Conservation (phyloP, 2,888 invertebrate species). For the Andrena dorsata region DNA sequence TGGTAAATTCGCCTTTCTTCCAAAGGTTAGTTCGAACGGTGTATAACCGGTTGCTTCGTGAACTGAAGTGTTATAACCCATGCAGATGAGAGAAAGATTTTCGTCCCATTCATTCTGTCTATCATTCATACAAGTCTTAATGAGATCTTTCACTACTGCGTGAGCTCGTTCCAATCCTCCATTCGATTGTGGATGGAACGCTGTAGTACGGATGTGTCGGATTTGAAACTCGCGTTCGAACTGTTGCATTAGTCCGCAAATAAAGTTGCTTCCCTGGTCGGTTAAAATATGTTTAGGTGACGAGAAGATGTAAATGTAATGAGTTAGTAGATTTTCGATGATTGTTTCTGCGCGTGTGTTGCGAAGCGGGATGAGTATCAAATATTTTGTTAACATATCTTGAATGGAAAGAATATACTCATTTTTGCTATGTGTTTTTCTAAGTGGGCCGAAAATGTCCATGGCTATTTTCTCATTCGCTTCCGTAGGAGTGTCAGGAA, state of each 20-base stretch:
- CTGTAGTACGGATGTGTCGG: neutral
- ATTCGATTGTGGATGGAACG: neutral
- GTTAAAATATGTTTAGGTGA: constrained; percentile 11
- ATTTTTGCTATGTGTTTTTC: neutral
- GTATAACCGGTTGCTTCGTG: neutral
- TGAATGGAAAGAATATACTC: constrained; percentile 10
- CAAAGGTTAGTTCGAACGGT: constrained; percentile 4
- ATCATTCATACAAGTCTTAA: neutral
- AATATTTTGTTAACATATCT: neutral
- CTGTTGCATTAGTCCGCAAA: constrained; percentile 7
- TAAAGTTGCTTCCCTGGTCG: neutral
- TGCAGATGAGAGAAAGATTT: neutral
- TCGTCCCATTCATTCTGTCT: constrained; percentile 9
- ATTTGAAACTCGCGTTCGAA: neutral
- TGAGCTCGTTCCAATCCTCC: constrained; percentile 1
- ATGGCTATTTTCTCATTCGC: constrained; percentile 1
- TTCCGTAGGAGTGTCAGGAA: neutral
- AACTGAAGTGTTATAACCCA: constrained; percentile 12
- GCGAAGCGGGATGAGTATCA: neutral
- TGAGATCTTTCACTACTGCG: neutral
- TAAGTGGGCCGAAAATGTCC: constrained; percentile 1
- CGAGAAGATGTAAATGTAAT: constrained; percentile 1
- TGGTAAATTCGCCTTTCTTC: neutral
- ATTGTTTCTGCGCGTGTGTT: neutral
- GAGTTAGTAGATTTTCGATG: no score